These are phyloP conservation scores for Quadriops clusia DNA, from an alignment of 2,888 invertebrate species.

Conservation along the genomic window DNA sequence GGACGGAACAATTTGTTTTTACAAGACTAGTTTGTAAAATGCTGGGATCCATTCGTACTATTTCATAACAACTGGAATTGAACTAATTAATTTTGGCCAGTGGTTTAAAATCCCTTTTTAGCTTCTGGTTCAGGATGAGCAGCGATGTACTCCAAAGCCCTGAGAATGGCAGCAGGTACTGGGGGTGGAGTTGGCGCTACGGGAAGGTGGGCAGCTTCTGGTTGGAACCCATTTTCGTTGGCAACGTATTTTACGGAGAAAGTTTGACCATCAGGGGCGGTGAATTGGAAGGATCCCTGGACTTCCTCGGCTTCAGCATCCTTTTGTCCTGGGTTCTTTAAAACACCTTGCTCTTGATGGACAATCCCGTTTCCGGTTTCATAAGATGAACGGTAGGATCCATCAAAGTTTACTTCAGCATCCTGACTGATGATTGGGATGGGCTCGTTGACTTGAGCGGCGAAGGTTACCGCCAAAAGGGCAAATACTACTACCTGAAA, in stretches of 20 bases:
- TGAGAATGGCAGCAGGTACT: slow-evolving; percentile 54
- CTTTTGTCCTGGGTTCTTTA: slow-evolving; percentile 26
- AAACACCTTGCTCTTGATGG: slow-evolving; percentile 31
- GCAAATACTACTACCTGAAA: slow-evolving; percentile 22
- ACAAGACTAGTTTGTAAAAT: too few species aligned
- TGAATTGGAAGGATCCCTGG: slow-evolving; percentile 39
- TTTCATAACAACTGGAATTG: too few species aligned
- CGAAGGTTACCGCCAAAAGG: slow-evolving; percentile 20
- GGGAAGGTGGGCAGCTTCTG: slow-evolving; percentile 38
- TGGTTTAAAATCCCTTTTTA: too few species aligned
- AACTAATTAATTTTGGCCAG: too few species aligned
- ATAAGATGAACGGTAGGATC: slow-evolving; percentile 36
- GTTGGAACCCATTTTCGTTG: slow-evolving; percentile 57
- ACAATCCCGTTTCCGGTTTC: slow-evolving; percentile 44
- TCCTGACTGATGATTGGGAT: slow-evolving; percentile 28
- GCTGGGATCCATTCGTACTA: too few species aligned
- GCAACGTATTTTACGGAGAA: slow-evolving; percentile 47
- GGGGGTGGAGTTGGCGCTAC: slow-evolving; percentile 50
- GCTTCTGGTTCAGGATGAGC: slow-evolving; percentile 39
- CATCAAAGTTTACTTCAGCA: slow-evolving; percentile 38
- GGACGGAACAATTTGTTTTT: too few species aligned
- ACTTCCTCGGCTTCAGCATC: slow-evolving; percentile 33
- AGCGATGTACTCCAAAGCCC: slow-evolving; percentile 52
- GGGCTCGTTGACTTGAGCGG: slow-evolving; percentile 22
- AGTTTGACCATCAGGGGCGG: slow-evolving; percentile 41